Evolutionary conservation across 2,888 invertebrate genomes (phyloP), one percentile per base, ranked within the genome.

Genomic region (Apamea monoglypha): DNA sequence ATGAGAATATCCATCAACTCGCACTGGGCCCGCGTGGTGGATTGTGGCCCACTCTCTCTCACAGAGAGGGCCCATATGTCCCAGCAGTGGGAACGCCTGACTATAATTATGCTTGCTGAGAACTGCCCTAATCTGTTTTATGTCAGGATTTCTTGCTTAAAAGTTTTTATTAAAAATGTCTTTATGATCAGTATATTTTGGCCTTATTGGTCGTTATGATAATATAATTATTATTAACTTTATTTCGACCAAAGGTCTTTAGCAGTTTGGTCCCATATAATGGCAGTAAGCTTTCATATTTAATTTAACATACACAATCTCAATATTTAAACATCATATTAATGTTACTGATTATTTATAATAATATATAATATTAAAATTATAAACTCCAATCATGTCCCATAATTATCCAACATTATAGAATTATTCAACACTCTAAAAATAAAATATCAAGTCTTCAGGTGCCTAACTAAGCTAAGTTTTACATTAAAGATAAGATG

Each of bases 391-490:
- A 88, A 88, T 84, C 87, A 88, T 88, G 74, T 88, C 81, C 85
- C 77, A 87, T 82, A n/a, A n/a, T n/a, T n/a, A 85, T 71, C 80
- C 79, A 82, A 79, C 64, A 70, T 70, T 70, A 59, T 50, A 86
- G 66, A 83, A 70, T 67, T 29, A 84, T 80, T 78, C 81, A 80
- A 81, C 74, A 82, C 53, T 86, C 78, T 85, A 73, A 87, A 78
- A 85, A 82, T 86, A 69, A 78, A 82, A 82, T 89, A 88, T 89
- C 90, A 91, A 91, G 91, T 93, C 89, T 89, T 89, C 89, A 91
- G 94, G 93, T 94, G 94, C 94, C 94, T 91, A 87, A 86, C 84
- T 93, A 91, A 90, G 66, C 88, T 91, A 91, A 86, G 87, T 82
- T 76, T 82, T 75, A 89, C 67, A 82, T 87, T 84, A 82, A 81